These are phyloP conservation scores for Homalodisca vitripennis DNA, from an alignment of 1,140 invertebrate genomes.

Conservation along the genomic window DNA sequence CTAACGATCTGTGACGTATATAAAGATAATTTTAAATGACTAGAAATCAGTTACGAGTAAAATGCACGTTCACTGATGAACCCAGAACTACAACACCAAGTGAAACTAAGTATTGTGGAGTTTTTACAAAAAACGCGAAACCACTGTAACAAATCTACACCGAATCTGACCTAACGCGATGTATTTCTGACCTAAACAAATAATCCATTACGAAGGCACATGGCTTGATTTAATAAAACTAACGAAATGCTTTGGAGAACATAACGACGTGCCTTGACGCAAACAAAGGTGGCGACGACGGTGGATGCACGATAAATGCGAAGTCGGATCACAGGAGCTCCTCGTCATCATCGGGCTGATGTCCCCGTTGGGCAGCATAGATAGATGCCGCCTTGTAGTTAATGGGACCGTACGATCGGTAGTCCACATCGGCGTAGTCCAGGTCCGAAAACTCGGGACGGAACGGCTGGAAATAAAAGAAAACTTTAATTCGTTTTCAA, in stretches of 20 bases:
- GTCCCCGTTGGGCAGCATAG: slow-evolving; percentile 41
- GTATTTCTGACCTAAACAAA: not conserved
- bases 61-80: slow-evolving; percentile 5
- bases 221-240: not conserved
- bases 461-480: slow-evolving; percentile 55
- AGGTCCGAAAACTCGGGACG: slow-evolving; percentile 69
- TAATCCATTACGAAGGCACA: slow-evolving; percentile 3
- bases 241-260: slow-evolving; percentile 4
- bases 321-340: slow-evolving; percentile 39
- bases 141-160: not conserved
- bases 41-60: slow-evolving; percentile 10
- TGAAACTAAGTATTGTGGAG: not conserved
- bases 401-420: slow-evolving; percentile 83
- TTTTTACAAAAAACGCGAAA: not conserved
- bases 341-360: slow-evolving; percentile 32
- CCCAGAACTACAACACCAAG: not conserved
- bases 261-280: not conserved
- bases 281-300: not conserved
- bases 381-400: slow-evolving; percentile 87
- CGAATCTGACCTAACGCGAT: not conserved
- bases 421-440: slow-evolving; percentile 87
- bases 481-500: not conserved
- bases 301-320: slow-evolving; percentile 32
- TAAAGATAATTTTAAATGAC: slow-evolving; percentile 22
- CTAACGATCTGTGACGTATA: slow-evolving; percentile 5